A percentile compares a stretch with the other conserved stretches of the same genome.
phyloP scores from a whole-genome alignment of 2,797 vertebrate species.

The Eulemur coronatus region DNA sequence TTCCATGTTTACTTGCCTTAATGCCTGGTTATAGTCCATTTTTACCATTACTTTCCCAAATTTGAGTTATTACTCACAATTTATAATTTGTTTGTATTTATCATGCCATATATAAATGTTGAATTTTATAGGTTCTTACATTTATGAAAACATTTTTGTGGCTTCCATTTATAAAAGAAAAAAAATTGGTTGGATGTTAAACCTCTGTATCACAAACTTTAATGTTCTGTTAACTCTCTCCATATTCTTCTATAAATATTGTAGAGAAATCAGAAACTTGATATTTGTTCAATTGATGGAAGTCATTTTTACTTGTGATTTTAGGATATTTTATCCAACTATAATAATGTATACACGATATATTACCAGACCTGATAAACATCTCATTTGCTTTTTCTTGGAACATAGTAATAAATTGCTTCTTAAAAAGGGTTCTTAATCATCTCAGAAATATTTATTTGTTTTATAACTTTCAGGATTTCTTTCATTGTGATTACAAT shows the following conservation, averaged over 20 bases:
- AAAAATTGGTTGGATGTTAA: not conserved
- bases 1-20: not conserved
- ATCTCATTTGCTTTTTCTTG: not conserved
- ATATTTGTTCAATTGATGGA: not conserved
- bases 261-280: not conserved
- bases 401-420: not conserved
- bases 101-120: not conserved
- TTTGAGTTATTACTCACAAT: not conserved
- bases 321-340: not conserved
- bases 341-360: not conserved
- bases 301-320: not conserved
- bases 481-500: not conserved
- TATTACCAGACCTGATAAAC: not conserved
- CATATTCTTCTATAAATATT: not conserved
- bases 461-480: not conserved
- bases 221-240: not conserved
- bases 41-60: not conserved
- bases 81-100: not conserved
- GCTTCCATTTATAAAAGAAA: not conserved
- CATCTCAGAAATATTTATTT: not conserved
- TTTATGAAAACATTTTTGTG: not conserved
- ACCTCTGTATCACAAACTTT: not conserved
- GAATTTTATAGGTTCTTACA: not conserved
- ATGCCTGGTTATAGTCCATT: not conserved
- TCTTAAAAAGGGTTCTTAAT: not conserved